Evolutionary conservation across 2,797 vertebrate species (phyloP).

Genomic region (Tarsius wallacei): DNA sequence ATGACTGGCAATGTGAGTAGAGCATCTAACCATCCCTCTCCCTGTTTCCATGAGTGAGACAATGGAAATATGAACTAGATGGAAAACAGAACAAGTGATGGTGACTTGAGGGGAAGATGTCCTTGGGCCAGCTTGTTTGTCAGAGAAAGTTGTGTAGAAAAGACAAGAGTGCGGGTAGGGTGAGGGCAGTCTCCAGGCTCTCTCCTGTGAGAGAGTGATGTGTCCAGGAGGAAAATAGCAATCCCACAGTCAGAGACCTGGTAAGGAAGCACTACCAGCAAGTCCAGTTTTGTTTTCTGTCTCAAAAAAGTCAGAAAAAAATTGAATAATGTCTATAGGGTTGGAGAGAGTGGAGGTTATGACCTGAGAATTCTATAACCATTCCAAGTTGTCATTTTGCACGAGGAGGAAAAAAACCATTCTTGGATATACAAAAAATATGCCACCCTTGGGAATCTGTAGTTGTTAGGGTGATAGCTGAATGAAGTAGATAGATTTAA

Average conservation of each 20-base stretch:
- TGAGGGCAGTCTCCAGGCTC: not conserved
- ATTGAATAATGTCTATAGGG: not conserved
- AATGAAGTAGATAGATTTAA: not conserved
- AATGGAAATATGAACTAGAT: not conserved
- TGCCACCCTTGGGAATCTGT: not conserved
- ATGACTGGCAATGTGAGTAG: not conserved
- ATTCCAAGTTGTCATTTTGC: not conserved
- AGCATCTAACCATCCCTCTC: no score
- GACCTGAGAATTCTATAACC: not conserved
- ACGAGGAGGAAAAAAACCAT: not conserved
- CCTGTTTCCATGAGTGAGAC: not conserved
- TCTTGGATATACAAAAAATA: not conserved
- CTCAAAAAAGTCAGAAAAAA: not conserved
- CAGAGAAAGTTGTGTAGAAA: not conserved
- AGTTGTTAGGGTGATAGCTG: not conserved
- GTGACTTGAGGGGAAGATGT: not conserved
- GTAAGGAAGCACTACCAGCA: not conserved
- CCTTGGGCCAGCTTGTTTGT: not conserved
- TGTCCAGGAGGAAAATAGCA: not conserved
- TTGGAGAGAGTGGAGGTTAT: not conserved
- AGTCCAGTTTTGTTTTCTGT: not conserved
- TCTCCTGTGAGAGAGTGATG: not conserved
- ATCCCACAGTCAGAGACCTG: not conserved
- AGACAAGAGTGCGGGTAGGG: no score
- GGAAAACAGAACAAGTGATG: not conserved